A percentile compares a stretch with the other conserved stretches of the same genome.
phyloP scores from a whole-genome alignment of 2,113 vertebrate species.

The Hyaena hyaena region DNA sequence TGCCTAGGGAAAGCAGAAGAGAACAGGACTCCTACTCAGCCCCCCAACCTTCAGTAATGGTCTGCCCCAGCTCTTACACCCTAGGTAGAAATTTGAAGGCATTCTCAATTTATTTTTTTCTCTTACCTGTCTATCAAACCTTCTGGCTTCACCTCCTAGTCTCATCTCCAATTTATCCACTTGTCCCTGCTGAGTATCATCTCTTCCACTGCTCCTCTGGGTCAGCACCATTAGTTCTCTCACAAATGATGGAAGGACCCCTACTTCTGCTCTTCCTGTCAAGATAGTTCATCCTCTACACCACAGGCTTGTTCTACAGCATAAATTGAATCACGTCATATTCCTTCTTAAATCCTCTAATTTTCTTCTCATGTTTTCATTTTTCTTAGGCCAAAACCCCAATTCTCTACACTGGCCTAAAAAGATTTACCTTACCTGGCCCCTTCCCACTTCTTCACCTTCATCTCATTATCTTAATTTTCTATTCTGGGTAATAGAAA shows the following conservation, averaged over 20 bases:
- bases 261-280: not conserved
- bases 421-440: not conserved
- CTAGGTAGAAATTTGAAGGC: not conserved
- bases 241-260: not conserved
- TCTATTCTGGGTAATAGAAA: not conserved
- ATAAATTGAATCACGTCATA: not conserved
- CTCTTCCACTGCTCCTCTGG: not conserved
- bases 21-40: not conserved
- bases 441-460: not conserved
- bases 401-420: not conserved
- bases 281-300: not conserved
- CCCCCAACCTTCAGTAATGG: not conserved
- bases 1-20: not conserved
- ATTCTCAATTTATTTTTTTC: not conserved
- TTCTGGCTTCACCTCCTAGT: not conserved
- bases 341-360: not conserved
- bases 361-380: not conserved
- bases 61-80: not conserved
- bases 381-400: slow-evolving; percentile 25
- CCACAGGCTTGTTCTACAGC: not conserved
- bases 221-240: not conserved
- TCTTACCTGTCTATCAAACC: not conserved
- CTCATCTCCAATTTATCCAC: not conserved
- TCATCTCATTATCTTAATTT: not conserved
- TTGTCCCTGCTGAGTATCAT: not conserved